Conservation (phyloP, 2,113 vertebrate species). For the Platysternon megacephalum region DNA sequence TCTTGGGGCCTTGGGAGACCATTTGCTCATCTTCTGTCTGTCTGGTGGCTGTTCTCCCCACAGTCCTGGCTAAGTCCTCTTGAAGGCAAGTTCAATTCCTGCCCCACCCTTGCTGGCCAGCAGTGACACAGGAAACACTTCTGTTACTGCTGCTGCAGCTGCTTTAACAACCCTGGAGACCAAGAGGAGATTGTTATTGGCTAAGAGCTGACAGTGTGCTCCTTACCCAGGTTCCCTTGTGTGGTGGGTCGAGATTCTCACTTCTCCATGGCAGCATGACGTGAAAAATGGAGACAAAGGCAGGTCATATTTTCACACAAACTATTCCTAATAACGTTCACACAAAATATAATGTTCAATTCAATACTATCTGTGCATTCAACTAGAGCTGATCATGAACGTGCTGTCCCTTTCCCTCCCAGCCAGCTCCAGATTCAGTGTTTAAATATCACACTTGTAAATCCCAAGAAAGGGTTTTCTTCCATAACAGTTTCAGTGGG, state of each 20-base stretch:
- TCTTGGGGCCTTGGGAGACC: neutral
- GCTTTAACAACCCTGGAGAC: neutral
- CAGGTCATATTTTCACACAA: neutral
- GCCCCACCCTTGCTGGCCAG: accelerated
- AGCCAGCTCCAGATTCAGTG: accelerated
- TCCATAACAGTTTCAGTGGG: neutral
- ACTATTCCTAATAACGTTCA: neutral
- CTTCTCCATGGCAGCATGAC: neutral
- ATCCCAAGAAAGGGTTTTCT: neutral
- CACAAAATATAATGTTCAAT: neutral
- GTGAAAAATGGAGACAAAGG: neutral
- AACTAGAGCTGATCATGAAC: neutral
- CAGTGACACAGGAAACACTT: neutral
- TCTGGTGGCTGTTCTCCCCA: neutral
- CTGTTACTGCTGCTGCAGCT: neutral
- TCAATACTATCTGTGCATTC: neutral
- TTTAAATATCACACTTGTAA: accelerated
- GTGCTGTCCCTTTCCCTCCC: neutral
- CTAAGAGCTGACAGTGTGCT: accelerated
- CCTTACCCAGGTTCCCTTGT: neutral
- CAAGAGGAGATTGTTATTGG: neutral
- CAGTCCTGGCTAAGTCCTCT: neutral
- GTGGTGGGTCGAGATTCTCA: neutral
- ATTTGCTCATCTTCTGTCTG: neutral
- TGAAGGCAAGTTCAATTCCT: neutral